phyloP scores from a whole-genome alignment of 2,797 vertebrate genomes.

The Adrianichthys oophorus region DNA sequence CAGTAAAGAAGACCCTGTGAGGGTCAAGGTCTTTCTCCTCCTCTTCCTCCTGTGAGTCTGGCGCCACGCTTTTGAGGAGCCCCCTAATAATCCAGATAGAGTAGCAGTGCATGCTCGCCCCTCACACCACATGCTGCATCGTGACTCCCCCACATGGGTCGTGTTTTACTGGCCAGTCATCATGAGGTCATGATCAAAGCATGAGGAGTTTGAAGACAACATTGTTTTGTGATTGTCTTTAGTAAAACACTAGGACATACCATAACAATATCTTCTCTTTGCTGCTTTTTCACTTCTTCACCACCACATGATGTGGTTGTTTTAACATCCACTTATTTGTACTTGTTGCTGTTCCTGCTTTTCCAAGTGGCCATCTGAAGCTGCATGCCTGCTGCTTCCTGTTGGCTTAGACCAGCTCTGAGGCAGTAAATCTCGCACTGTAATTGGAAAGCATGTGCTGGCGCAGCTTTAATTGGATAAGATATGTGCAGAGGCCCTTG shows the following conservation, averaged over 20 bases:
- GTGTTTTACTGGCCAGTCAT: conserved; percentile 27
- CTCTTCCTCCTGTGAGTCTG: conserved; percentile 32
- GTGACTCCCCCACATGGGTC: conserved; percentile 34
- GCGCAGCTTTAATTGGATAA: conserved; percentile 80
- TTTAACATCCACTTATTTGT: conserved; percentile 6
- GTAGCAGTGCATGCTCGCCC: conserved; percentile 3
- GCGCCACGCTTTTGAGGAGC: conserved; percentile 20
- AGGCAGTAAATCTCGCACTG: conserved; percentile 68
- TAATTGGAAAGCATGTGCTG: conserved; percentile 77
- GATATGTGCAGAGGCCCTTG: conserved; percentile 65
- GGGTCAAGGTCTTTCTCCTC: conserved; percentile 3
- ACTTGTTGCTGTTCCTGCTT: conserved; percentile 23
- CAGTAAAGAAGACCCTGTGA: conserved; percentile 49
- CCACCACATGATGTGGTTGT: not conserved
- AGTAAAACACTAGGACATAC: not conserved
- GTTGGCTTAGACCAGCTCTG: conserved; percentile 67
- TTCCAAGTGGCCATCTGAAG: not conserved
- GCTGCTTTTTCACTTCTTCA: not conserved
- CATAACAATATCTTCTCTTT: not conserved
- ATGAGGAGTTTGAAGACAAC: not conserved
- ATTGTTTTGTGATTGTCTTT: conserved; percentile 2
- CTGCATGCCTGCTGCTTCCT: conserved; percentile 36
- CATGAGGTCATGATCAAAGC: conserved; percentile 20
- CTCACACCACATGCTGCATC: conserved; percentile 16
- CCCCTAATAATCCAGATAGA: conserved; percentile 11